phyloP scores from a whole-genome alignment of 2,888 invertebrate species.

The Caenorhabditis becei region DNA sequence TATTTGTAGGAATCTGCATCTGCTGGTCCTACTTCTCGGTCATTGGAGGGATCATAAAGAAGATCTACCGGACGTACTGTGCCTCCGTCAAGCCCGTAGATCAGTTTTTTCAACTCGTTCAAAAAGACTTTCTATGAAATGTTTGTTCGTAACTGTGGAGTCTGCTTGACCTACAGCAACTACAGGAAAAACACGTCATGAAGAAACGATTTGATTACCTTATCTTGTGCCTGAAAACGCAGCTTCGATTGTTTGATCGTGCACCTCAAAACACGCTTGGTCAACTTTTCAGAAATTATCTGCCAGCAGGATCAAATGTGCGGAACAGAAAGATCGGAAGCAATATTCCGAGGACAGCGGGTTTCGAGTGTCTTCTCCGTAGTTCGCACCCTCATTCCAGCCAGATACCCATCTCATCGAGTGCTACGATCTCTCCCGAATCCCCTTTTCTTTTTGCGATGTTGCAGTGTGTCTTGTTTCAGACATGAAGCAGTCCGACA shows the following conservation, averaged over 20 bases:
- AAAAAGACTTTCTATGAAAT: background rate
- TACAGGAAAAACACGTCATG: too few species aligned
- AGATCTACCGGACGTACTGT: background rate
- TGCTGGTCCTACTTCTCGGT: too few species aligned
- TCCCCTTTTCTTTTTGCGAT: background rate
- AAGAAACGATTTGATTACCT: too few species aligned
- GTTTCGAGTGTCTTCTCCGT: background rate
- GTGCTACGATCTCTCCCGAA: background rate
- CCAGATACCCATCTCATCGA: slow-evolving; percentile 4
- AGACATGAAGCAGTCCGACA: background rate
- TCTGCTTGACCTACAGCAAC: too few species aligned
- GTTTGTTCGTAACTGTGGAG: background rate
- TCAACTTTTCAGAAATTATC: background rate
- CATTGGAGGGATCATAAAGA: background rate
- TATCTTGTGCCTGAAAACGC: too few species aligned
- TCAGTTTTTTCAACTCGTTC: background rate
- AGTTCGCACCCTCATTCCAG: slow-evolving; percentile 1
- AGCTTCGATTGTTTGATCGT: too few species aligned
- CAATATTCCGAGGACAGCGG: background rate
- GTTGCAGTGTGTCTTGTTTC: background rate
- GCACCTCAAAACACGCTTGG: too few species aligned
- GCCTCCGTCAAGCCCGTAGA: background rate
- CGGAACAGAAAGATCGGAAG: background rate
- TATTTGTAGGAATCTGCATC: too few species aligned
- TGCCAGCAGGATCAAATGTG: background rate